Evolutionary conservation across 2,888 invertebrate species (phyloP).

Genomic region (Escarpia spicata): DNA sequence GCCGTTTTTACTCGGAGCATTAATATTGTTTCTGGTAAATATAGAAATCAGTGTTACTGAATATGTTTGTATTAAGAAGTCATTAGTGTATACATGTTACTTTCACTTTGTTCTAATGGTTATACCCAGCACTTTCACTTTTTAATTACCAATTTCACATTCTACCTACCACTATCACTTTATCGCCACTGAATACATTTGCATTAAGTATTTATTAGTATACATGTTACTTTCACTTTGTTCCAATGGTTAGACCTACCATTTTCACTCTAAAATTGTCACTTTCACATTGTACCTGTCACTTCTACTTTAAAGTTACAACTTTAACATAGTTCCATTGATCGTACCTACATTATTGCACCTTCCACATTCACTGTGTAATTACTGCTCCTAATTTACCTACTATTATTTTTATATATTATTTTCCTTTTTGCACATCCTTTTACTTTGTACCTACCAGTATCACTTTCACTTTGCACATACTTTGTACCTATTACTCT

Average conservation of each 20-base stretch:
- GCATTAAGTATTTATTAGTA: too few species aligned
- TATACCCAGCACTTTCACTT: too few species aligned
- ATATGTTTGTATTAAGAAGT: too few species aligned
- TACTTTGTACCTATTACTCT: neutral
- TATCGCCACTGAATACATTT: too few species aligned
- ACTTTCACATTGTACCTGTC: neutral
- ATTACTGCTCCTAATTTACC: neutral
- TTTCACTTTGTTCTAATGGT: too few species aligned
- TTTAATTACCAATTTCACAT: too few species aligned
- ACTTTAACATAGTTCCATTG: neutral
- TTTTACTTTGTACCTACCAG: neutral
- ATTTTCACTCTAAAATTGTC: too few species aligned
- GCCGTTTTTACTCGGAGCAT: neutral
- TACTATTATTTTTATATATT: neutral
- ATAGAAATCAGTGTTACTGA: neutral
- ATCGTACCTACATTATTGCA: neutral
- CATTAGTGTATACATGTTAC: too few species aligned
- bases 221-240: too few species aligned
- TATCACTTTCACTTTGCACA: too few species aligned
- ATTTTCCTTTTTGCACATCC: neutral
- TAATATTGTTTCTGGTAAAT: neutral
- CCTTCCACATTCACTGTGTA: neutral
- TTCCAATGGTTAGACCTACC: too few species aligned
- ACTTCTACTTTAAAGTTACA: neutral
- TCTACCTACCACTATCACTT: too few species aligned